Evolutionary conservation across 2,113 vertebrate genomes (phyloP), one percentile per base, ranked within the genome.

Genomic region (Hydropotes inermis): DNA sequence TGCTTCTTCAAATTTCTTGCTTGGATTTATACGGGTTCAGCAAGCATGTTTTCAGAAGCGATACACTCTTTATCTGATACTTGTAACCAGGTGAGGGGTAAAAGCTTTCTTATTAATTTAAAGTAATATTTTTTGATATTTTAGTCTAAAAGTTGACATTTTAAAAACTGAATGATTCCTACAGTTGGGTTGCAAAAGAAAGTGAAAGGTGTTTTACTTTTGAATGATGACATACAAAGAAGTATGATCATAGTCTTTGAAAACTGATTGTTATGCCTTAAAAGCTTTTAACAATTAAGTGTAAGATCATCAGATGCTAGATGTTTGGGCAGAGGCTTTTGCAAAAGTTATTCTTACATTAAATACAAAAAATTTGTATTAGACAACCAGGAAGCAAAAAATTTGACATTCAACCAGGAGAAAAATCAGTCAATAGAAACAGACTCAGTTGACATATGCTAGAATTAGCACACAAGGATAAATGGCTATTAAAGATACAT

Each of bases 1-100:
- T 99, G 99, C 98, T 98, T 99, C 99, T 99, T 99, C 98, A 99
- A 99, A 98, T 99, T 99, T 33, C 99, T 99, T 98, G 99, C 99
- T 21, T 99, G 99, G 99, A 99, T 99, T 98, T 99, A 99, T 98
- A 99, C 99, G 1, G 99, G 99, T 97, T 99, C 99, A 94, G 99
- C 99, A 58, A 99, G 99, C 98, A 99, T 99, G 99, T 99, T 99
- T 98, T 99, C 99, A 16, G 99, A 99, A 99, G 99, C 99, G 96
- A 99, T 99, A 98, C 99, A 99, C 98, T 99, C 99, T 93, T 98
- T 99, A 98, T 99, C 99, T 64, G 99, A 99, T 98, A 99, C 99
- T 87, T 99, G 99, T 98, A 99, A 99, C 98, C 99, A 99, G 99
- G 99, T 99, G 82, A 99, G 99, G 78, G 27, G 36, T 76, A 52